Evolutionary conservation across 2,113 vertebrate genomes (phyloP).

Genomic region (Platysteira castanea): DNA sequence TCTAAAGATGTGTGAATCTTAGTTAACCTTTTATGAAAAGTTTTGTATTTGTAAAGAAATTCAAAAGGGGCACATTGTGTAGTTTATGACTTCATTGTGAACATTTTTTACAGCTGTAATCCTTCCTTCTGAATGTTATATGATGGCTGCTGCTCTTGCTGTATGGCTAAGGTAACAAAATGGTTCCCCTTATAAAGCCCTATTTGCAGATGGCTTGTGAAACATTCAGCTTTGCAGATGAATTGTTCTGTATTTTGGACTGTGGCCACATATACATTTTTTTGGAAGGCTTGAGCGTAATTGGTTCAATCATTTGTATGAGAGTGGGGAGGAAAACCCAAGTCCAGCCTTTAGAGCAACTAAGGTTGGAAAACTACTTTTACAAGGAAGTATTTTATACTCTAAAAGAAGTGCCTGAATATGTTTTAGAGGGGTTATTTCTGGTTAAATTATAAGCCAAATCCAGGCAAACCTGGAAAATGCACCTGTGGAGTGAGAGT

Average conservation of each 20-base stretch:
- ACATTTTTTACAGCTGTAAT: slow-evolving; percentile 39
- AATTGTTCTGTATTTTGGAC: background rate
- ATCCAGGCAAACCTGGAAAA: slow-evolving; percentile 10
- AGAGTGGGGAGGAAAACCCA: background rate
- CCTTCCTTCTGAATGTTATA: slow-evolving; percentile 25
- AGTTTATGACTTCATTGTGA: slow-evolving; percentile 45
- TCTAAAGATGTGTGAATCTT: slow-evolving; percentile 45
- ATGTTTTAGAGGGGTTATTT: background rate
- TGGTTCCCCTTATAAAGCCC: background rate
- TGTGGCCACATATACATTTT: background rate
- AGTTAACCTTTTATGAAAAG: background rate
- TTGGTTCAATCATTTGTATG: background rate
- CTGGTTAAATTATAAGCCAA: slow-evolving; percentile 18
- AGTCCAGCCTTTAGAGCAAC: background rate
- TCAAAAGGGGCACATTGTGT: slow-evolving; percentile 11
- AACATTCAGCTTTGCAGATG: slow-evolving; percentile 1
- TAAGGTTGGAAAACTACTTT: background rate
- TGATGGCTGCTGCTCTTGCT: background rate
- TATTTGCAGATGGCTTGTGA: slow-evolving; percentile 55
- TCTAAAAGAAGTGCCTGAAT: background rate
- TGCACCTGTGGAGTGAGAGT: background rate
- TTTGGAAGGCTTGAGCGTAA: background rate
- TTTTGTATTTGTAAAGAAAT: slow-evolving; percentile 28
- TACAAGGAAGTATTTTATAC: background rate
- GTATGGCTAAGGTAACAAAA: slow-evolving; percentile 15